These are phyloP conservation scores for Alexandromys fortis DNA, from an alignment of 2,113 vertebrate genomes.

Conservation along the genomic window DNA sequence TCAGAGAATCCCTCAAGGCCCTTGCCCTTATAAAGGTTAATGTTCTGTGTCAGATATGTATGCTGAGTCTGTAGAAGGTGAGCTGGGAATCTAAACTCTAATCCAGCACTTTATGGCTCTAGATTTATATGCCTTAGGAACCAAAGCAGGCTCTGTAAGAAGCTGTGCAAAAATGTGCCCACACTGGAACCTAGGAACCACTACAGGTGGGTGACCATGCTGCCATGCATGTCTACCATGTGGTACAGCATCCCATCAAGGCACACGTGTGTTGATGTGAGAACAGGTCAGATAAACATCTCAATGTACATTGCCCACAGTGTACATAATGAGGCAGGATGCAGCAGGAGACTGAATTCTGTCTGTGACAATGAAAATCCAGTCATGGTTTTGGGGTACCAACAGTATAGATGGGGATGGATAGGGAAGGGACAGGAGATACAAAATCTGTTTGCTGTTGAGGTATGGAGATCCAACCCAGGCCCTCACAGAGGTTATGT, in stretches of 20 bases:
- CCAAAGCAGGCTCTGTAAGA: no score
- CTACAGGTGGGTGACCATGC: neutral
- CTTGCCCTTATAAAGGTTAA: neutral
- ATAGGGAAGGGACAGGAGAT: no score
- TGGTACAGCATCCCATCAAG: neutral
- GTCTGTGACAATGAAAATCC: rapidly evolving
- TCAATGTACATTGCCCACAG: neutral
- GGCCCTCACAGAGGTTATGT: neutral
- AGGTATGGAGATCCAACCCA: neutral
- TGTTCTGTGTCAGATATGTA: neutral
- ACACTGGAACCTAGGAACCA: neutral
- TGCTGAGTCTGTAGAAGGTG: neutral
- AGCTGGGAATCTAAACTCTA: neutral
- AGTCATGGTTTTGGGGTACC: neutral
- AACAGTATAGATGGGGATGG: neutral
- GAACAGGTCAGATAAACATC: neutral
- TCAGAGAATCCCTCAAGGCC: neutral
- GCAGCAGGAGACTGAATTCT: neutral
- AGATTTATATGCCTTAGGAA: neutral
- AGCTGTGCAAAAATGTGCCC: no score
- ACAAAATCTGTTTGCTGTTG: neutral
- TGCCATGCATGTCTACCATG: neutral
- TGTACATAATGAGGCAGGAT: neutral
- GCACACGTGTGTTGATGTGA: no score
- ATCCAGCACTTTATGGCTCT: neutral